These are phyloP conservation scores for Brachypodius melanocephalos DNA, from an alignment of 2,113 vertebrate species.

Conservation along the genomic window DNA sequence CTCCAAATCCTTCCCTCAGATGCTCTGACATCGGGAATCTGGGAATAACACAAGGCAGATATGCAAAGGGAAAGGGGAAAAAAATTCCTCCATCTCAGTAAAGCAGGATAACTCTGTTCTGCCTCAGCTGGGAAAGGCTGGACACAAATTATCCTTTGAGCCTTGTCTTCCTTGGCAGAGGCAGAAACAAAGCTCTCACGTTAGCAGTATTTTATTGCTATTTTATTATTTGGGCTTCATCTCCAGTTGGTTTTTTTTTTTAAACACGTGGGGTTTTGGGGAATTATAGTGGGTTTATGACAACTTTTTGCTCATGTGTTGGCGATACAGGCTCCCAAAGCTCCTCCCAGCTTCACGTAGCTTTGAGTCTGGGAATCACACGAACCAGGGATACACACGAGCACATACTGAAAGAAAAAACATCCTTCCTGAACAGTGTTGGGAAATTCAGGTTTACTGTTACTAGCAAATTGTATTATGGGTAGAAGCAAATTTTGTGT, in stretches of 20 bases:
- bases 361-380: neutral
- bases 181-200: neutral
- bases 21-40: neutral
- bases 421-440: neutral
- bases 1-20: neutral
- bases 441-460: neutral
- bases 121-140: neutral
- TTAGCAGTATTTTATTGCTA: neutral
- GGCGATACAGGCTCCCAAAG: neutral
- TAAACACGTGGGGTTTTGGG: neutral
- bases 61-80: neutral
- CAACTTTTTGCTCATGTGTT: neutral
- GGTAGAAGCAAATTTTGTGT: neutral
- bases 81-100: neutral
- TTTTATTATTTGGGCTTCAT: neutral
- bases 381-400: neutral
- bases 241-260: neutral
- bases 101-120: neutral
- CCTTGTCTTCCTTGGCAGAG: neutral
- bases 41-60: neutral
- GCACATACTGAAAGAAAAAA: neutral
- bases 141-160: neutral
- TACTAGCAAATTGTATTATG: neutral
- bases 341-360: neutral
- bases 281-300: neutral